A percentile compares a stretch with the other conserved stretches of the same genome.
These are phyloP conservation scores for Lepidothrix coronata DNA, from an alignment of 2,113 vertebrate species.

Conservation along the genomic window DNA sequence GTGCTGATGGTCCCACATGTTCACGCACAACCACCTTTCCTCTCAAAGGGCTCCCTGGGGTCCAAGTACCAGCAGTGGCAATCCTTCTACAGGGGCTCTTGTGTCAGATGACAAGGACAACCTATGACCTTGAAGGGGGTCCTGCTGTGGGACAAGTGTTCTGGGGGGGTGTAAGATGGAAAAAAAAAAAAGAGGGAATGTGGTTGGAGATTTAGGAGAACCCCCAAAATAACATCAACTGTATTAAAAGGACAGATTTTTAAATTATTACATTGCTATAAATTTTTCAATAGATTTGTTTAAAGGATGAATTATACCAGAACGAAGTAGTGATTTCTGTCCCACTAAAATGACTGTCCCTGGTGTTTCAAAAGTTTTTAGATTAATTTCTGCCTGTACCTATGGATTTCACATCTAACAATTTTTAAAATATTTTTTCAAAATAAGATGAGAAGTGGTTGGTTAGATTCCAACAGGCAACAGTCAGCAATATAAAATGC, in stretches of 20 bases:
- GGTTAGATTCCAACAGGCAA: not conserved
- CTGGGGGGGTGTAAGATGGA: not conserved
- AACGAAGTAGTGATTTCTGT: not conserved
- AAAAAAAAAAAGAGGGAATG: not conserved
- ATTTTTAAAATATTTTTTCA: not conserved
- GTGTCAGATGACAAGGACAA: not conserved
- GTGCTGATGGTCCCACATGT: not conserved
- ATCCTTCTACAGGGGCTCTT: not conserved
- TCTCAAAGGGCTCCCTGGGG: not conserved
- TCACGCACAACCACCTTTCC: not conserved
- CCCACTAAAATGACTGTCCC: not conserved
- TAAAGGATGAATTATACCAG: not conserved
- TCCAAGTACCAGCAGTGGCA: not conserved
- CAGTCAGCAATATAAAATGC: not conserved
- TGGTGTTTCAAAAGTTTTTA: not conserved
- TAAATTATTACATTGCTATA: not conserved
- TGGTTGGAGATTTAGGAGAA: not conserved
- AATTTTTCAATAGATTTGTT: not conserved
- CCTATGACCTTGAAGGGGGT: not conserved
- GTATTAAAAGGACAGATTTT: not conserved
- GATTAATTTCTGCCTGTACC: not conserved
- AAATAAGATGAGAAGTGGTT: not conserved
- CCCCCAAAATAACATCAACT: not conserved
- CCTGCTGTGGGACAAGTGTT: not conserved
- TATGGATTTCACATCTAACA: not conserved